Evolutionary conservation across 2,797 vertebrate genomes (phyloP).

Genomic region (Hozukius guyotensis): DNA sequence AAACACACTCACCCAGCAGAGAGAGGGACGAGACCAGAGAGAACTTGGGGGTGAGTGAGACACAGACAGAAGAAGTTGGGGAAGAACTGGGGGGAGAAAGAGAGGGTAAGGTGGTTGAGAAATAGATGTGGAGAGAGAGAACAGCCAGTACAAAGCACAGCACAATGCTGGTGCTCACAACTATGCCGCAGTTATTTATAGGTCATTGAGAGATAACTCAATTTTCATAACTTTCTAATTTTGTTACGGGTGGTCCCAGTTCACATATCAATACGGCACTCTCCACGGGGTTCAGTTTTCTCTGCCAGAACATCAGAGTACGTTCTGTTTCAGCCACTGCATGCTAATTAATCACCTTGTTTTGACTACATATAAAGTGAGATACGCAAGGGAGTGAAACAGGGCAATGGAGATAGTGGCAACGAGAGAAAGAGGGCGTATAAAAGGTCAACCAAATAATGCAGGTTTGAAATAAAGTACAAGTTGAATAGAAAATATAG

Average conservation of each 20-base stretch:
- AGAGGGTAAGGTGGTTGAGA: constrained; percentile 39
- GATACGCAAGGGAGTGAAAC: neutral
- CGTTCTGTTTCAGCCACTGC: neutral
- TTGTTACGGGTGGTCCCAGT: constrained; percentile 20
- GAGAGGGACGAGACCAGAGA: constrained; percentile 53
- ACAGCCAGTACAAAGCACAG: constrained; percentile 26
- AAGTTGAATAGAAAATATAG: neutral
- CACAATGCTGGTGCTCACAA: constrained; percentile 47
- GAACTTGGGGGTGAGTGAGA: constrained; percentile 39
- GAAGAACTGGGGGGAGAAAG: constrained; percentile 23
- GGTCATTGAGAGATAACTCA: constrained; percentile 63
- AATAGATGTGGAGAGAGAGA: constrained; percentile 2
- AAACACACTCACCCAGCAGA: constrained; percentile 80
- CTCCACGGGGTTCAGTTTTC: neutral
- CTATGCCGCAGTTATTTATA: constrained; percentile 71
- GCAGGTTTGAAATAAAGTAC: neutral
- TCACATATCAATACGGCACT: constrained; percentile 34
- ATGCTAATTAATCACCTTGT: neutral
- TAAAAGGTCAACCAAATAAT: neutral
- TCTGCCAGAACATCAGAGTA: constrained; percentile 5
- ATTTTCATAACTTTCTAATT: constrained; percentile 76
- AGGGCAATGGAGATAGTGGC: neutral
- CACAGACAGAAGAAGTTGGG: constrained; percentile 2
- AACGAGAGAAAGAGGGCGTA: neutral
- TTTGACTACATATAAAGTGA: neutral